These are phyloP conservation scores for Galeopterus variegatus DNA, from an alignment of 2,113 vertebrate species.

Conservation along the genomic window DNA sequence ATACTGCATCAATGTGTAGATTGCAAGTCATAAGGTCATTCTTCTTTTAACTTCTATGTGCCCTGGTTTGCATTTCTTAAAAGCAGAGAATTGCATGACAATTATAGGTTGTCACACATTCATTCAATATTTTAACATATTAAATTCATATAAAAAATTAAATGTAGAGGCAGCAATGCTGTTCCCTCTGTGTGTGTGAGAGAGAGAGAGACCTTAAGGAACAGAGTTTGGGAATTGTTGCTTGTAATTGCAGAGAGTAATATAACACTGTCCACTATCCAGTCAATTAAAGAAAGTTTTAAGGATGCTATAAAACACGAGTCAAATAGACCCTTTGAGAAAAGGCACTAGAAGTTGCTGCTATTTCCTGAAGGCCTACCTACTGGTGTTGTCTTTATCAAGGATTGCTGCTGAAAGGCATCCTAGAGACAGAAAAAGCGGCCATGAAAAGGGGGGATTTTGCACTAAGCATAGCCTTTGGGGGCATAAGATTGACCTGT, in stretches of 20 bases:
- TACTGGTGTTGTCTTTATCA: neutral
- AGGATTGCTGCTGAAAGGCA: neutral
- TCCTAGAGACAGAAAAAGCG: neutral
- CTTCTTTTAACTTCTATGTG: neutral
- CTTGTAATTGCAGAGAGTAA: neutral
- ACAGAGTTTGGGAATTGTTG: neutral
- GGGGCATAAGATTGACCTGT: neutral
- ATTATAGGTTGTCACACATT: conserved; percentile 6
- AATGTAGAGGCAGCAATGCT: neutral
- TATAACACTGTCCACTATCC: neutral
- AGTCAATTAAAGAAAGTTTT: neutral
- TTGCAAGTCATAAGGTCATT: neutral
- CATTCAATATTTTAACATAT: neutral
- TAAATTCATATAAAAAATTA: neutral
- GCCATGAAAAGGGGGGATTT: neutral
- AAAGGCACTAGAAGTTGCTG: neutral
- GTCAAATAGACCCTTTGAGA: neutral
- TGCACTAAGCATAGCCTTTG: neutral
- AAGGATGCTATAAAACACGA: neutral
- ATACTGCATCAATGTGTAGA: neutral
- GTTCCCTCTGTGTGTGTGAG: neutral
- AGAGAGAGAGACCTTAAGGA: neutral
- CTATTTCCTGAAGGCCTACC: neutral
- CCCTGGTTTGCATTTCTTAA: neutral
- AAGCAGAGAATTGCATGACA: neutral